A percentile compares a stretch with the other conserved stretches of the same genome.
Conservation (phyloP, 2,797 vertebrate species). For the Clamator glandarius region DNA sequence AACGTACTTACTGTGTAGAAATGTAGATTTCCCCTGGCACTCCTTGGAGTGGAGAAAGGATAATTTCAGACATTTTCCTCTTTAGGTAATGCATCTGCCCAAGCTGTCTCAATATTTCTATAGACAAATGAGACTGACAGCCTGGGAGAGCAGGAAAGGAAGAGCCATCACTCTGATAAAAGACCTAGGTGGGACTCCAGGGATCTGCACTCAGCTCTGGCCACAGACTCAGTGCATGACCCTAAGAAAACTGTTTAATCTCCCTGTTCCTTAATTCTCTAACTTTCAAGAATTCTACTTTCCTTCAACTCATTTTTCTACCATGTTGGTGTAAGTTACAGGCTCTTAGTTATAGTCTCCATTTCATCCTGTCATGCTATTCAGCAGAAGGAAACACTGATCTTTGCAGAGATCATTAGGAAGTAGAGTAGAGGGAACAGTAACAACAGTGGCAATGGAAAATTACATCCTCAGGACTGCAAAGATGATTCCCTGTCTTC, state of each 20-base stretch:
- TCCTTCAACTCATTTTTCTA: not conserved
- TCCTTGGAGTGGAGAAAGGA: conserved; percentile 30
- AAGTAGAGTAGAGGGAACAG: not conserved
- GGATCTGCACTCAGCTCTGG: not conserved
- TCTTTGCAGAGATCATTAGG: not conserved
- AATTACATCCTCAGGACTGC: not conserved
- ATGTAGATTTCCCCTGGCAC: conserved; percentile 44
- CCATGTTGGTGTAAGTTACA: not conserved
- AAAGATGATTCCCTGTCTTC: not conserved
- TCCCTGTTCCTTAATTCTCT: not conserved
- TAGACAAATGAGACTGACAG: conserved; percentile 35
- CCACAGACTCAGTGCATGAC: not conserved
- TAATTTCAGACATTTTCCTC: conserved; percentile 38
- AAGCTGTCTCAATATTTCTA: conserved; percentile 24
- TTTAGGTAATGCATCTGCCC: conserved; percentile 45
- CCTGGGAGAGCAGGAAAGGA: conserved; percentile 19
- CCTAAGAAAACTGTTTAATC: conserved; percentile 12
- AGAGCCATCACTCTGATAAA: not conserved
- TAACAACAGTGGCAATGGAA: not conserved
- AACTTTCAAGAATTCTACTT: not conserved
- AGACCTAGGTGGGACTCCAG: not conserved
- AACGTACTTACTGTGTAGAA: conserved; percentile 8
- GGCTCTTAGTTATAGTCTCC: not conserved
- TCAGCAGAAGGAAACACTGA: not conserved
- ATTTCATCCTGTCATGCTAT: not conserved